These are phyloP conservation scores for Anguilla japonica DNA, from an alignment of 2,113 vertebrate genomes.

Conservation along the genomic window DNA sequence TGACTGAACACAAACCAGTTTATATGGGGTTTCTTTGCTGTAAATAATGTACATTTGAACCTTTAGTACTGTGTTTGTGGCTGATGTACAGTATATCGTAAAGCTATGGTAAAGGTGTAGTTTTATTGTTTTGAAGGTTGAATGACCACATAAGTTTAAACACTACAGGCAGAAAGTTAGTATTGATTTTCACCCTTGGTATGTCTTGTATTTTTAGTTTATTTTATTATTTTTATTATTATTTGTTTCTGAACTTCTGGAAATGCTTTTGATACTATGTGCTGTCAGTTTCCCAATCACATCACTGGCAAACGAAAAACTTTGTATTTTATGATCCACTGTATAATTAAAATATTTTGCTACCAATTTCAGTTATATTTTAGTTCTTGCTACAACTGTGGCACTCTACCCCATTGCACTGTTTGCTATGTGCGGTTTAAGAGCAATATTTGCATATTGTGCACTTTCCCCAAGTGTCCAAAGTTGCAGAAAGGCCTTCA, in stretches of 20 bases:
- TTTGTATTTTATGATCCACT: slow-evolving; percentile 99
- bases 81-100: slow-evolving; percentile 79
- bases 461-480: background rate
- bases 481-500: no score
- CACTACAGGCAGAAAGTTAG: slow-evolving; percentile 85
- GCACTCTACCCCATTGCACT: background rate
- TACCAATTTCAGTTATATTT: slow-evolving; percentile 52
- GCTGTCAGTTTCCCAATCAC: slow-evolving; percentile 96
- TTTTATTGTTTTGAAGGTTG: slow-evolving; percentile 76
- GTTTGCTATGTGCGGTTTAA: background rate
- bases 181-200: slow-evolving; percentile 83
- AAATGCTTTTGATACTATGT: slow-evolving; percentile 96
- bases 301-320: slow-evolving; percentile 89
- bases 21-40: slow-evolving; percentile 59
- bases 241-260: slow-evolving; percentile 74
- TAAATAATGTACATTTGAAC: slow-evolving; percentile 85
- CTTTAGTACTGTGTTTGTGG: slow-evolving; percentile 73
- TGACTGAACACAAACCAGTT: background rate
- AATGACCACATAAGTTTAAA: slow-evolving; percentile 81
- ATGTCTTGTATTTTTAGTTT: slow-evolving; percentile 74
- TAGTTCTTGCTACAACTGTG: slow-evolving; percentile 18
- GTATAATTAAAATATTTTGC: slow-evolving; percentile 94
- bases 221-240: slow-evolving; percentile 57
- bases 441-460: background rate
- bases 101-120: slow-evolving; percentile 76